Evolutionary conservation across 2,113 vertebrate genomes (phyloP), one percentile per base, ranked within the genome.

Genomic region (Tupaia chinensis): DNA sequence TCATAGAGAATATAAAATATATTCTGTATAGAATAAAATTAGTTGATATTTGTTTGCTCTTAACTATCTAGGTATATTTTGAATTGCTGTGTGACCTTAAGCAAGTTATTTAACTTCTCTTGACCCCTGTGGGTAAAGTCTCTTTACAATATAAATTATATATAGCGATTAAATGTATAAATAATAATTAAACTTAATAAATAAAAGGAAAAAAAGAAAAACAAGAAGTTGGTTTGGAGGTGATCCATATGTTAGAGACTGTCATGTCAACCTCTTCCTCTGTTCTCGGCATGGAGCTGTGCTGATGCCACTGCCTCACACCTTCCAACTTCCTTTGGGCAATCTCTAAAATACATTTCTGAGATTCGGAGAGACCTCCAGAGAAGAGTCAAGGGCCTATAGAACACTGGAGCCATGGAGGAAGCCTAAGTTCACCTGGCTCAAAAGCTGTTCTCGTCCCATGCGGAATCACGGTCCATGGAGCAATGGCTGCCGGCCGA

Each of bases 181-280:
- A 44, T 44, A 44, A 44, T 44, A 44, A 44, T 44, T 44, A 44
- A 44, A 44, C 3, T 44, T 44, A 44, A 44, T 44, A 44, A 44
- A 44, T 44, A 44, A 44, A 44, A 44, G 44, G 44, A 44, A 44
- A 44, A 44, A 44, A 44, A 44, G 44, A 44, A 44, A 19, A 9
- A 12, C 60, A 83, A 58, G 70, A 60, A 32, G 68, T 13, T 19
- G 14, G 66, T 11, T 9, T 29, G 53, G 23, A 66, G n/a, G 20
- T 0, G 53, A 61, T 20, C 7, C 15, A 12, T 1, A 13, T 9
- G 9, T 17, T 27, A 9, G 11, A 1, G 32, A 63, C n/a, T 69
- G 56, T 63, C 61, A 69, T 69, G 56, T 63, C 61, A 69, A 44
- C 4, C 44, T 58, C 29, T 56, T 79, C 34, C 60, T 74, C 12